Evolutionary conservation across 2,113 vertebrate genomes (phyloP), one percentile per base, ranked within the genome.

Genomic region (Pterocles burchelli): DNA sequence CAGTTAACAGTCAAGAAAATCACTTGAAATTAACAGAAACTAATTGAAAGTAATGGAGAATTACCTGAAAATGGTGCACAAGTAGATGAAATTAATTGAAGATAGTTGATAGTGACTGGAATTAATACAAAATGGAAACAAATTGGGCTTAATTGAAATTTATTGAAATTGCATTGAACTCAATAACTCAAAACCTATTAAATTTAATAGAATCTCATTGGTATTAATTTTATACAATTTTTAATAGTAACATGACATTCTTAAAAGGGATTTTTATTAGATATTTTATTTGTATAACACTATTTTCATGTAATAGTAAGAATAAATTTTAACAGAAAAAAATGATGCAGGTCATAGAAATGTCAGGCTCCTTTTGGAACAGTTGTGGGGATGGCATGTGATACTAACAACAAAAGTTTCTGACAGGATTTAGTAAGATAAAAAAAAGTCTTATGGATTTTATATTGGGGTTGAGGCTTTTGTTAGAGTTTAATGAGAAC

Each of bases 11-110:
- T 74, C 83, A 95, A 17, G 52, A 91, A 97, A 94, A 21, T 29
- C 63, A 80, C 93, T 62, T 97, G 93, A 97, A 97, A 98, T 97
- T 97, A 97, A 97, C 83, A 93, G 96, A 97, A 97, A 93, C 77
- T 98, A 98, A 97, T 97, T 98, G 96, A 96, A 98, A 97, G 90
- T 96, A 98, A 98, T 95, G 95, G 94, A 85, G 81, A 97, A 98
- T 97, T 97, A 98, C 97, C 98, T 98, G 98, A 97, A 98, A 97
- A 98, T 95, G 93, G 89, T 98, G 72, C 95, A 96, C 92, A 94
- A 98, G 95, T 97, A 97, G 97, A 93, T 97, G 86, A 97, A 98
- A 98, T 97, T 98, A 98, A 98, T 97, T 97, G 97, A 97, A 97
- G 76, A 95, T 97, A 98, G 98, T 97, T 98, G 95, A 97, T 97